Conservation (phyloP, 2,888 invertebrate genomes). For the Metallyticus violacea region DNA sequence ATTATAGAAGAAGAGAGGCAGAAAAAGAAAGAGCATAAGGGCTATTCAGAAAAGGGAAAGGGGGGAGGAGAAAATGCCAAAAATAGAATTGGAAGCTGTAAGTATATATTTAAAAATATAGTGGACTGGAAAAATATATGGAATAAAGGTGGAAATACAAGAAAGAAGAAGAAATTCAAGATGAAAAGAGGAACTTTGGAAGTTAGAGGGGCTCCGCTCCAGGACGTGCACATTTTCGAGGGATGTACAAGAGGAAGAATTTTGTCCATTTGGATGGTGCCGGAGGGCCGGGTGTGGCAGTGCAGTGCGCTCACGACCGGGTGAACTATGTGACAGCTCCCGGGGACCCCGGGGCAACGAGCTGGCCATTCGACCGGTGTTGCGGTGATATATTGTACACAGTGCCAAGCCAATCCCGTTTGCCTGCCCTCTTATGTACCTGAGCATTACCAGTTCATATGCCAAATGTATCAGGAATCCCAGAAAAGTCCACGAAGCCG, state of each 20-base stretch:
- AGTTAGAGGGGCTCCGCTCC: no score
- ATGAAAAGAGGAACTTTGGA: no score
- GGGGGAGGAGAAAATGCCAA: no score
- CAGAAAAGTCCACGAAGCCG: not conserved
- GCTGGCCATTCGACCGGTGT: not conserved
- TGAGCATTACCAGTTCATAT: not conserved
- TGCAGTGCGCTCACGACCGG: not conserved
- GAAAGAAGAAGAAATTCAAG: no score
- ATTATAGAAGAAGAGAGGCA: no score
- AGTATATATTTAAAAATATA: no score
- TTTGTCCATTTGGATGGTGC: not conserved
- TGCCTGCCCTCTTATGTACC: not conserved
- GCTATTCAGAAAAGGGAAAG: no score
- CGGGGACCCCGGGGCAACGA: conserved; percentile 4
- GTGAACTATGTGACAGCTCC: conserved; percentile 31
- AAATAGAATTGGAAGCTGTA: no score
- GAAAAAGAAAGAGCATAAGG: no score
- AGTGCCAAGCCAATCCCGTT: not conserved
- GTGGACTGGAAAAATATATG: no score
- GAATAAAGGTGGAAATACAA: no score
- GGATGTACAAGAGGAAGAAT: not conserved
- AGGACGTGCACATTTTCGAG: not conserved
- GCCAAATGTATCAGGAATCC: not conserved
- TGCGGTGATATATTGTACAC: not conserved
- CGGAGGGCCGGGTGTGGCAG: conserved; percentile 4